phyloP scores from a whole-genome alignment of 2,113 vertebrate species.

The Emydocephalus ijimae region DNA sequence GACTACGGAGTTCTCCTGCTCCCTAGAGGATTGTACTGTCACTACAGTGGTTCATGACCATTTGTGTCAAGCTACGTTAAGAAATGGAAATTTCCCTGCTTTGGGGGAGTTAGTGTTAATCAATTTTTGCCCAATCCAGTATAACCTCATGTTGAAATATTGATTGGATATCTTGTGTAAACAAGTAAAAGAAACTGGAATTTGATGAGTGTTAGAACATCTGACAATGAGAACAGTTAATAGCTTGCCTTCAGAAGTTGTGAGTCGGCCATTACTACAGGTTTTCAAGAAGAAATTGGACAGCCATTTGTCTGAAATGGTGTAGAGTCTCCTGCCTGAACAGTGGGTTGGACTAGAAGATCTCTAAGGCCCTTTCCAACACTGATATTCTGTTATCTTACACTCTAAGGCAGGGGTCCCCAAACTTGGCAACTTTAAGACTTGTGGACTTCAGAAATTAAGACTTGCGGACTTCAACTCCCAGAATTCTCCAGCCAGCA shows the following conservation, averaged over 20 bases:
- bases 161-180: not conserved
- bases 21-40: not conserved
- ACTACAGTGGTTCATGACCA: not conserved
- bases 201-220: not conserved
- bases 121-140: not conserved
- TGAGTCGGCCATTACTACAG: not conserved
- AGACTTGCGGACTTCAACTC: too few species aligned
- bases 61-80: not conserved
- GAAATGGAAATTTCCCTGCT: not conserved
- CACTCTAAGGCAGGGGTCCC: too few species aligned
- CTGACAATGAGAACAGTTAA: not conserved
- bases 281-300: not conserved
- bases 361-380: not conserved
- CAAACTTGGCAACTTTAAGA: too few species aligned
- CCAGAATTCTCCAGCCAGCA: too few species aligned
- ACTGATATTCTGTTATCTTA: not conserved
- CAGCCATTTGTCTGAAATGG: not conserved
- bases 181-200: not conserved
- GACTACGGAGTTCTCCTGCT: not conserved
- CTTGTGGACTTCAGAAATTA: too few species aligned
- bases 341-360: not conserved
- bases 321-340: not conserved
- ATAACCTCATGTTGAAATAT: not conserved
- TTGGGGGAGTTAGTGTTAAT: not conserved
- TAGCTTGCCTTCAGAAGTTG: not conserved